Conservation (phyloP, 2,888 invertebrate genomes). For the Chymomyza caudatula region DNA sequence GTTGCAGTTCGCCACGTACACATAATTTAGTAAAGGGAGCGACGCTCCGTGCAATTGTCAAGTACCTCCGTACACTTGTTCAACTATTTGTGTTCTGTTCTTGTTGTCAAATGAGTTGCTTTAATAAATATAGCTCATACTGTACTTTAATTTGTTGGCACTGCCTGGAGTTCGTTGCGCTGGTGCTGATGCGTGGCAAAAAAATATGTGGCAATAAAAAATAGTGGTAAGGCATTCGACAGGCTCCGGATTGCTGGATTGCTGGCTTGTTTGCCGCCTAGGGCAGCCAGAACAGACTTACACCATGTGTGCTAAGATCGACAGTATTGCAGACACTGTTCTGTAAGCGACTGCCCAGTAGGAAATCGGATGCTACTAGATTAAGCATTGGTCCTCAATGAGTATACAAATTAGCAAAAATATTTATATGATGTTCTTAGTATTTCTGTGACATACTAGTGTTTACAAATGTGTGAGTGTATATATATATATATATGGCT, state of each 20-base stretch:
- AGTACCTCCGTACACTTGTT: constrained; percentile 20
- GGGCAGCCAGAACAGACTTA: constrained; percentile 62
- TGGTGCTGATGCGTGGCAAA: constrained; percentile 11
- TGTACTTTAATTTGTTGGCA: constrained; percentile 13
- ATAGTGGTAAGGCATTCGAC: constrained; percentile 75
- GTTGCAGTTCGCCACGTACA: constrained; percentile 14
- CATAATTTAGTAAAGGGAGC: constrained; percentile 50
- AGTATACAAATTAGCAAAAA: no score
- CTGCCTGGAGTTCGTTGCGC: constrained; percentile 7
- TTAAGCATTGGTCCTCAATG: no score
- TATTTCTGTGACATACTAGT: no score
- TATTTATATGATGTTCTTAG: not conserved
- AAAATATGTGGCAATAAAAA: constrained; percentile 68
- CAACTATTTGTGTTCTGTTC: constrained; percentile 18
- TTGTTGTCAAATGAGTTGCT: constrained; percentile 61
- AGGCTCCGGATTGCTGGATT: constrained; percentile 24
- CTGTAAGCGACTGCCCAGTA: not conserved
- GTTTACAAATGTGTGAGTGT: no score
- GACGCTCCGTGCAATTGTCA: constrained; percentile 40
- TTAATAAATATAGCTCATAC: constrained; percentile 66
- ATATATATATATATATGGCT: not conserved
- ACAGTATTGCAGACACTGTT: constrained; percentile 21
- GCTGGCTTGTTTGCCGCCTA: constrained; percentile 7
- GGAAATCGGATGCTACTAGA: not conserved
- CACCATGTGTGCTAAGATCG: constrained; percentile 75